Conservation (phyloP, 2,797 vertebrate genomes). For the Nyctibius grandis region DNA sequence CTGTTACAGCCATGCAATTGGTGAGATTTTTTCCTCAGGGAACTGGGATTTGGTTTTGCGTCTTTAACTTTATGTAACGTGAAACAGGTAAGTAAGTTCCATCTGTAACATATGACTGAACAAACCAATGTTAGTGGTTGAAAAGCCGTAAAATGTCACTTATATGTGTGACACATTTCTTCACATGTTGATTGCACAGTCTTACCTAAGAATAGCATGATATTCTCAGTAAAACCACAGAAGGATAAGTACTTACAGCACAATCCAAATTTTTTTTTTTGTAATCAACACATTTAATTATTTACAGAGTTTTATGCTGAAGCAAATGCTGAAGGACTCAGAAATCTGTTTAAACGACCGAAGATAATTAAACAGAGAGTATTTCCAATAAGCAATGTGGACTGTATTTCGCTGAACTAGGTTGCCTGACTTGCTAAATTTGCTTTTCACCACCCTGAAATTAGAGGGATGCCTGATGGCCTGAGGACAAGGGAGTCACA, state of each 20-base stretch:
- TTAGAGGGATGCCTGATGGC: not conserved
- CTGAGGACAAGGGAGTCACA: not conserved
- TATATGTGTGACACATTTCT: not conserved
- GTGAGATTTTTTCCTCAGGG: not conserved
- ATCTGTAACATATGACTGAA: not conserved
- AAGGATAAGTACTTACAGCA: constrained; percentile 6
- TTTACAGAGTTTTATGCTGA: not conserved
- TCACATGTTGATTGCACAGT: not conserved
- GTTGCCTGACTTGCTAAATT: not conserved
- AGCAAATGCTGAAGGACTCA: not conserved
- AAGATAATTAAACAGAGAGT: not conserved
- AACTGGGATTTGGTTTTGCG: not conserved
- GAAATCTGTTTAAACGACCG: not conserved
- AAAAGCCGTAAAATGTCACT: not conserved
- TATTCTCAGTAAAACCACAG: constrained; percentile 37
- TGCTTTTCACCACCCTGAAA: not conserved
- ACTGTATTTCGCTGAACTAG: not conserved
- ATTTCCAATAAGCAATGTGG: not conserved
- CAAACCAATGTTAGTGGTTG: not conserved
- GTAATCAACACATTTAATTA: constrained; percentile 42
- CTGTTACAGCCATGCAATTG: not conserved
- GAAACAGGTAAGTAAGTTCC: not conserved
- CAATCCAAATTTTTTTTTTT: not conserved
- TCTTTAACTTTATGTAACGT: not conserved
- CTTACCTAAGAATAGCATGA: constrained; percentile 12